A percentile compares a stretch with the other conserved stretches of the same genome.
Conservation (phyloP, 2,888 invertebrate species). For the Diplolepis rosae region DNA sequence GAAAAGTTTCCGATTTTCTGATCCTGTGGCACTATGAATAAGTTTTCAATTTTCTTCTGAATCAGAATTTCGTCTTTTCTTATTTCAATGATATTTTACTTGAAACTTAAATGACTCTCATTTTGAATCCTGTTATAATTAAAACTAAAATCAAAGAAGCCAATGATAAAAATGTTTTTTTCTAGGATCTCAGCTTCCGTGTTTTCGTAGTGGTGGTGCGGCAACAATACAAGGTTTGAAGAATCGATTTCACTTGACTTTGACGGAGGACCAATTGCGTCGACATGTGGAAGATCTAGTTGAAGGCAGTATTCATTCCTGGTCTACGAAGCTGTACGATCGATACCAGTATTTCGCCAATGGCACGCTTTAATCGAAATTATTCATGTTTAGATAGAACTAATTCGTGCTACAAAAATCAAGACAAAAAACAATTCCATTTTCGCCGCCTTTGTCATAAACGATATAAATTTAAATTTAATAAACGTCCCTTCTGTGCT, state of each 20-base stretch:
- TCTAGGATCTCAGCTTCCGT: conserved; percentile 94
- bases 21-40: too few relatives aligned
- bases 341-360: conserved; percentile 99
- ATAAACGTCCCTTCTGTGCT: conserved; percentile 41
- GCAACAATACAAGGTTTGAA: conserved; percentile 93
- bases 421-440: neutral
- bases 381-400: conserved; percentile 1
- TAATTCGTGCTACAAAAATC: conserved; percentile 13
- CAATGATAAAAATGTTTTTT: conserved; percentile 33
- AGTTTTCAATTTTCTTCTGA: too few relatives aligned
- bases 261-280: conserved; percentile 96
- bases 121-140: too few relatives aligned
- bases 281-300: conserved; percentile 94
- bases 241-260: conserved; percentile 93
- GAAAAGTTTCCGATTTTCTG: too few relatives aligned
- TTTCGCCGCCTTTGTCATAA: conserved; percentile 6
- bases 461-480: conserved; percentile 34
- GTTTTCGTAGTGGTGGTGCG: conserved; percentile 95
- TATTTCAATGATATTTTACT: too few relatives aligned
- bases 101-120: too few relatives aligned
- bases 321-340: conserved; percentile 98
- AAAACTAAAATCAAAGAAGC: too few relatives aligned
- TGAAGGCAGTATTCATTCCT: conserved; percentile 94
- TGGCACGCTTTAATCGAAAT: conserved; percentile 84
- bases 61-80: too few relatives aligned